Evolutionary conservation across 2,888 invertebrate species (phyloP).

Genomic region (Morpho helenor): DNA sequence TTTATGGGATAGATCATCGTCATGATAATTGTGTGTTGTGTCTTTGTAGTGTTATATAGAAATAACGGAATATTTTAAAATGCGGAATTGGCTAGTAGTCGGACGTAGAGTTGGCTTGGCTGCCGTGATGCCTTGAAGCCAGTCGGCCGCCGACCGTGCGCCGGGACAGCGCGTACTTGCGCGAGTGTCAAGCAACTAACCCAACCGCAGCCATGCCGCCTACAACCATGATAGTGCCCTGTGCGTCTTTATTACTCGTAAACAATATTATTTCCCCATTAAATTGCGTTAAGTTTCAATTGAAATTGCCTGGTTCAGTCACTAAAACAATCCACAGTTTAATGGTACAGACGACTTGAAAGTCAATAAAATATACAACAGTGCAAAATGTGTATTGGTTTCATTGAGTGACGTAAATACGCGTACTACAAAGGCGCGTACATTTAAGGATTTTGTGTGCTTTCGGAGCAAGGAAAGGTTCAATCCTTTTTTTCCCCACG

Average conservation of each 20-base stretch:
- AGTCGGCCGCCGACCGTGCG: constrained; percentile 72
- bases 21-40: constrained; percentile 40
- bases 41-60: constrained; percentile 41
- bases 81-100: constrained; percentile 72
- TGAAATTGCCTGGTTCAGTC: neutral
- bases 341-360: neutral
- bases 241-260: constrained; percentile 55
- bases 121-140: constrained; percentile 37
- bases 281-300: constrained; percentile 8
- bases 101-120: constrained; percentile 46
- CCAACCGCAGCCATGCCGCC: constrained; percentile 71
- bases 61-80: constrained; percentile 72
- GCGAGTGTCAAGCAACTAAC: constrained; percentile 36
- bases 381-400: constrained; percentile 37
- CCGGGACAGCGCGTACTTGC: constrained; percentile 61
- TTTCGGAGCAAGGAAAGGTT: constrained; percentile 41
- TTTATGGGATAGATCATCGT: constrained; percentile 33
- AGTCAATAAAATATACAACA: neutral
- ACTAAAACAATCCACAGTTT: constrained; percentile 1
- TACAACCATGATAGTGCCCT: constrained; percentile 75
- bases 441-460: constrained; percentile 18
- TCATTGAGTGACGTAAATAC: constrained; percentile 26
- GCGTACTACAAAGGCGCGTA: constrained; percentile 33
- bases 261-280: constrained; percentile 30
- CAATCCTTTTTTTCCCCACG: constrained; percentile 58